Evolutionary conservation across 2,797 vertebrate species (phyloP), one percentile per base, ranked within the genome.

Genomic region (Gallirallus australis): DNA sequence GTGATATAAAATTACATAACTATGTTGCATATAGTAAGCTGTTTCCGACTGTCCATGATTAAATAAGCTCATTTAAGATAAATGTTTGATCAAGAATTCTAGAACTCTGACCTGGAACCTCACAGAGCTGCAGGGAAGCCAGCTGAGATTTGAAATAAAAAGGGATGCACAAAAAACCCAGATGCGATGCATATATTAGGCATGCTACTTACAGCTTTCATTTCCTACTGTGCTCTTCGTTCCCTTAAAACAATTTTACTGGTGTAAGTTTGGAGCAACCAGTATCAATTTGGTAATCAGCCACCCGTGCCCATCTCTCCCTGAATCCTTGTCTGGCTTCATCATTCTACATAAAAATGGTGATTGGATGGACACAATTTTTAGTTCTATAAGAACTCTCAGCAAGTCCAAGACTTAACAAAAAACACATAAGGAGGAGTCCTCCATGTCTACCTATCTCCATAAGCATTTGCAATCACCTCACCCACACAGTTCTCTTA

Each of bases 41-140:
- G 53, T 31, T 90, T 59, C 28, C 12, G 76, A 90, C 65, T 79
- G 42, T 56, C 47, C 53, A 24, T 2, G 2, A 89, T 3, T 60
- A 31, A 78, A 79, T 42, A 59, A 4, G 16, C 19, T 82, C 25
- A 56, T 87, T 93, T 92, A 85, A 70, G 64, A 89, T n/a, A 63
- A 89, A 89, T 4, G 4, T 30, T 25, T 84, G 35, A 76, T 68
- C 37, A 76, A 87, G 15, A 85, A 56, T 81, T 83, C 59, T 48
- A 42, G 19, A 78, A 68, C n/a, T 71, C 69, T 72, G 54, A 86
- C 52, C 59, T 69, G 20, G 35, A 92, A 66, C 35, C 75, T 89
- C 17, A 61, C 30, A 70, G 71, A 86, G 33, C 37, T 63, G 15
- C 33, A 86, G 31, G 21, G 10, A 64, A 92, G 17, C 14, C 70